Evolutionary conservation across 1,140 invertebrate genomes (phyloP).

Genomic region (Micrasema minimum): DNA sequence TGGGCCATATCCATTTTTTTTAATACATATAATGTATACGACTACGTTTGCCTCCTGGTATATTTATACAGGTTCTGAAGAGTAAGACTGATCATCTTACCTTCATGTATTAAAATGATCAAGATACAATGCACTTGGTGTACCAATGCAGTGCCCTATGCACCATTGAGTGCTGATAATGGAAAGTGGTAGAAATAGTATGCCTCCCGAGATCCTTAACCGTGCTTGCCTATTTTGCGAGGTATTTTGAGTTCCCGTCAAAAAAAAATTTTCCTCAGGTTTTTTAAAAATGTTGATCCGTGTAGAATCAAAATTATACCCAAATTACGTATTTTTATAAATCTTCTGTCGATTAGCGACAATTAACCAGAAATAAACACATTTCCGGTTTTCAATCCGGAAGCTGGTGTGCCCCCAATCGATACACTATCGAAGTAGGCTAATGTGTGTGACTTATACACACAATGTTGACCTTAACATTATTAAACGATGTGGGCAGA

Average conservation of each 20-base stretch:
- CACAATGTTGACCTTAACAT: conserved; percentile 8
- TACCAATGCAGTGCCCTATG: no score
- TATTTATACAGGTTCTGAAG: background rate
- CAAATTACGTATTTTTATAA: background rate
- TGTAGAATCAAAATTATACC: background rate
- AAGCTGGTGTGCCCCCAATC: conserved; percentile 13
- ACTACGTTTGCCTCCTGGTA: background rate
- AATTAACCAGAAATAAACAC: background rate
- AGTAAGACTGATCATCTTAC: no score
- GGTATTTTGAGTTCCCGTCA: background rate
- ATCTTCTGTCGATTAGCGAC: background rate
- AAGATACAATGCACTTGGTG: no score
- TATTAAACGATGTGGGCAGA: background rate
- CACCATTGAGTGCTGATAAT: no score
- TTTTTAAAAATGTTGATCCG: no score
- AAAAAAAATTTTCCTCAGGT: background rate
- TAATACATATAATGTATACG: background rate
- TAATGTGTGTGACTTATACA: background rate
- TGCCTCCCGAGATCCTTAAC: background rate
- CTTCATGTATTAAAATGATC: no score
- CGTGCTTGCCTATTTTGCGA: background rate
- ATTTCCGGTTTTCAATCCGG: conserved; percentile 18
- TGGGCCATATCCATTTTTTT: no score
- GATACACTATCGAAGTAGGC: conserved; percentile 29
- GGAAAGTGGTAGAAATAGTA: no score